A percentile compares a stretch with the other conserved stretches of the same genome.
Evolutionary conservation across 1,140 invertebrate species (phyloP).

Genomic region (Ooceraea biroi): DNA sequence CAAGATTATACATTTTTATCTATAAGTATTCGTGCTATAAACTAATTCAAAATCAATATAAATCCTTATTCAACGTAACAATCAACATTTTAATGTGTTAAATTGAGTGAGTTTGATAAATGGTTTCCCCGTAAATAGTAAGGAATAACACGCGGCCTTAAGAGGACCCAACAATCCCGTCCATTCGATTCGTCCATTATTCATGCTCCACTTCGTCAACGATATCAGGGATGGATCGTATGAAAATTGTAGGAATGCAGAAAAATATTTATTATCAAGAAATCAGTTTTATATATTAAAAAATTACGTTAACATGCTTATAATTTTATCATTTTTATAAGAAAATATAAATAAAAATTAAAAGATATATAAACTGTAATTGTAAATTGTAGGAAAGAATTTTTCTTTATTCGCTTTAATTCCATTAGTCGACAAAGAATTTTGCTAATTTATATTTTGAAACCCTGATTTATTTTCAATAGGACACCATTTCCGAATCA

Average conservation of each 20-base stretch:
- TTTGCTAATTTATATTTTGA: too few relatives aligned
- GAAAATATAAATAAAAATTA: background rate
- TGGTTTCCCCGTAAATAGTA: constrained; percentile 27
- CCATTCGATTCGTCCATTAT: constrained; percentile 55
- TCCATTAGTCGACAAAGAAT: too few relatives aligned
- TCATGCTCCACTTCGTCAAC: constrained; percentile 66
- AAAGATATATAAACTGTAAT: too few relatives aligned
- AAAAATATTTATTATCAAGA: constrained; percentile 1
- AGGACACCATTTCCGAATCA: constrained; percentile 80
- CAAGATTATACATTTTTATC: background rate
- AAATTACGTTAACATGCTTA: background rate
- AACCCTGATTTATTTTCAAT: constrained; percentile 5
- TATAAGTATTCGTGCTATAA: too few relatives aligned
- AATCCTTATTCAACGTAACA: background rate
- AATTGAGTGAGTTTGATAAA: background rate
- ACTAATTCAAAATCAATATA: background rate
- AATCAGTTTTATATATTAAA: background rate
- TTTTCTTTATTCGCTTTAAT: too few relatives aligned
- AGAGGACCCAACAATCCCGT: background rate
- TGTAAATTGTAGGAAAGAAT: too few relatives aligned
- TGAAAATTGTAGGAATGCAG: constrained; percentile 23
- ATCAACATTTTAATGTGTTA: constrained; percentile 3
- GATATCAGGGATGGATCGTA: constrained; percentile 4
- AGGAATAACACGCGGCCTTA: constrained; percentile 51
- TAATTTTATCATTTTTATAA: background rate